Percentiles rank a stretch among this genome's conserved stretches.
phyloP scores from a whole-genome alignment of 2,113 vertebrate genomes.

The Percopsis transmontana region DNA sequence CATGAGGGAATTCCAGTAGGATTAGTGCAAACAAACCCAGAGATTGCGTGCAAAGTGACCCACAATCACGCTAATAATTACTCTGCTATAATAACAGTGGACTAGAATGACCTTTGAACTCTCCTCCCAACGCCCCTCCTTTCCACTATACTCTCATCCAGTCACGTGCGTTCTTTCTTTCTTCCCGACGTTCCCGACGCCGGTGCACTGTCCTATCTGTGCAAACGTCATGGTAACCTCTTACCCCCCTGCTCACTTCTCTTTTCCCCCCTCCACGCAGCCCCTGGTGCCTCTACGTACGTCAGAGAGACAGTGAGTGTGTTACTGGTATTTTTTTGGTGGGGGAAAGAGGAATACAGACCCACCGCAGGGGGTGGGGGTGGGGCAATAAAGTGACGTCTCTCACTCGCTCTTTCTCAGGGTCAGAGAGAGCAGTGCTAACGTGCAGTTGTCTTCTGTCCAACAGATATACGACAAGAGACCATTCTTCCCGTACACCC shows the following conservation, averaged over 20 bases:
- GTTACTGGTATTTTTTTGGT: slow-evolving; percentile 56
- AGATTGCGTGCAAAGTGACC: slow-evolving; percentile 64
- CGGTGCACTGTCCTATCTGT: slow-evolving; percentile 34
- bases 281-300: slow-evolving; percentile 55
- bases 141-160: slow-evolving; percentile 33
- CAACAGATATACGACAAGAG: slow-evolving; percentile 45
- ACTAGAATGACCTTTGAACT: slow-evolving; percentile 61
- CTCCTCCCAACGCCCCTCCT: slow-evolving; percentile 33
- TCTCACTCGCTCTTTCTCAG: slow-evolving; percentile 60
- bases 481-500: slow-evolving; percentile 21
- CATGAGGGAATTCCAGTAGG: slow-evolving; percentile 73
- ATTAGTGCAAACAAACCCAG: slow-evolving; percentile 53
- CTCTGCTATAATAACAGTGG: slow-evolving; percentile 57
- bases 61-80: slow-evolving; percentile 73
- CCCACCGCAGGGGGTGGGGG: slow-evolving; percentile 59
- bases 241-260: slow-evolving; percentile 10
- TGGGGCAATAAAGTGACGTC: slow-evolving; percentile 78
- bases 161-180: slow-evolving; percentile 33
- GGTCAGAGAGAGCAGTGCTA: slow-evolving; percentile 43
- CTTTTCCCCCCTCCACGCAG: slow-evolving; percentile 9
- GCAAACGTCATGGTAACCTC: slow-evolving; percentile 46
- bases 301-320: slow-evolving; percentile 78
- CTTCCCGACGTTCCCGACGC: slow-evolving; percentile 34
- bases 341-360: slow-evolving; percentile 61
- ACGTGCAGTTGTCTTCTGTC: slow-evolving; percentile 30